Percentiles rank a stretch among this genome's conserved stretches.
phyloP scores from a whole-genome alignment of 2,888 invertebrate species.

The Onthophagus sagittarius region DNA sequence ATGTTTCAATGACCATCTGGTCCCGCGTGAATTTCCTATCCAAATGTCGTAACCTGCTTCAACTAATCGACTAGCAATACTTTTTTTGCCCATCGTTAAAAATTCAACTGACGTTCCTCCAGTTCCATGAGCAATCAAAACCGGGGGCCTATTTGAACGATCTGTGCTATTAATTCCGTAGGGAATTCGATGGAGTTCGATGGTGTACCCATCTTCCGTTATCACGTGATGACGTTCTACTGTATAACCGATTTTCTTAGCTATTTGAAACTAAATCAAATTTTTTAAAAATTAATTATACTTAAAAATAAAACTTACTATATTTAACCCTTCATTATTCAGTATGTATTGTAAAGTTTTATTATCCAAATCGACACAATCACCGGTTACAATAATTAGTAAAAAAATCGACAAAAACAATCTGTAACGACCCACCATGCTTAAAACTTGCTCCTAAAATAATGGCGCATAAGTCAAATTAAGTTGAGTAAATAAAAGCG shows the following conservation, averaged over 20 bases:
- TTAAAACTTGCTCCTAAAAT: background rate
- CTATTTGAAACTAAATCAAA: background rate
- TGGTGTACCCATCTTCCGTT: slow-evolving; percentile 78
- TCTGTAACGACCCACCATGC: background rate
- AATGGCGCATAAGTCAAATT: background rate
- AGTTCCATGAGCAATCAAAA: slow-evolving; percentile 73
- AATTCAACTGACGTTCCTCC: slow-evolving; percentile 69
- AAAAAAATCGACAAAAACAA: background rate
- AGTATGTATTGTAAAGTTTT: background rate
- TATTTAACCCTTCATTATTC: slow-evolving; percentile 19
- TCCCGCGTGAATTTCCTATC: slow-evolving; percentile 60
- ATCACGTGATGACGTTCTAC: slow-evolving; percentile 58
- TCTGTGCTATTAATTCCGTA: slow-evolving; percentile 41
- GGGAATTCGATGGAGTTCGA: slow-evolving; percentile 70
- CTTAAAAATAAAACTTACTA: slow-evolving; percentile 19
- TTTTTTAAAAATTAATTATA: background rate
- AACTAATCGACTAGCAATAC: slow-evolving; percentile 49
- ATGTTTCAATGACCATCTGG: slow-evolving; percentile 54
- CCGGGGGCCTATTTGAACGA: slow-evolving; percentile 48
- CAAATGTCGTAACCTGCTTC: slow-evolving; percentile 54
- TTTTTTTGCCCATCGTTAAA: slow-evolving; percentile 61
- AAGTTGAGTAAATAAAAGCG: too few relatives aligned
- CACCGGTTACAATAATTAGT: background rate
- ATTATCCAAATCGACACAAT: background rate
- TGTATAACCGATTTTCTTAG: slow-evolving; percentile 53